Base-by-base conservation (phyloP, 92 coral and sea anemone genomes). In the Heteractis magnifica region DNA sequence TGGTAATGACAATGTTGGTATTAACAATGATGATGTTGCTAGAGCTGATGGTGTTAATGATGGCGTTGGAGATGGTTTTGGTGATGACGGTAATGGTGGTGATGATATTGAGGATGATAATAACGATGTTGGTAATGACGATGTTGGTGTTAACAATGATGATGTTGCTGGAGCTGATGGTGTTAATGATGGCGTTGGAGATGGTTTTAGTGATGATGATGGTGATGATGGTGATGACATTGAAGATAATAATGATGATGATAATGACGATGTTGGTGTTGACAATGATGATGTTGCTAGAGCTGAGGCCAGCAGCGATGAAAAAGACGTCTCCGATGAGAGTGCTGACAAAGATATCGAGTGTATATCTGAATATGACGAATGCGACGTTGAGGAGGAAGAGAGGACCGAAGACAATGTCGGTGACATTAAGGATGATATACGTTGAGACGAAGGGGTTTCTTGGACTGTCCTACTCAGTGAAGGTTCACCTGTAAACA, bases 181-280 rank as follows among this genome's bases (percentile, higher is more conserved):
- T 7, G 87, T 7, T 48, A 65, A 48, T 41, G 41, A 14, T 49
- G 62, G 21, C 44, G 79, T 5, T 41, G 71, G 19, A 18, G 88
- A 23, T 19, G 71, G 10, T 79, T 56, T 53, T 56, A 51, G 21
- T 8, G 71, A 58, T 15, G 80, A 18, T 15, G 84, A 52, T 80
- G 76, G 48, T 80, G 81, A 55, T 72, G 60, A 51, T 55, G 76
- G 12, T 14, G 49, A 13, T 80, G 76, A 52, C 52, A 76, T 51
- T 71, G 77, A 41, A 16, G 75, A 49, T 60, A 26, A 18, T 73
- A 72, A 52, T 48, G 74, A 51, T 20, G 59, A 56, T 72, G 75
- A 59, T 72, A 72, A 7, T 51, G 72, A 55, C 48, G 60, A 49
- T 56, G 70, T 12, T 65, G 82, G 41, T 62, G 68, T 8, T 5